A percentile compares a stretch with the other conserved stretches of the same genome.
phyloP scores from a whole-genome alignment of 2,113 vertebrate species.

The Manacus vitellinus region DNA sequence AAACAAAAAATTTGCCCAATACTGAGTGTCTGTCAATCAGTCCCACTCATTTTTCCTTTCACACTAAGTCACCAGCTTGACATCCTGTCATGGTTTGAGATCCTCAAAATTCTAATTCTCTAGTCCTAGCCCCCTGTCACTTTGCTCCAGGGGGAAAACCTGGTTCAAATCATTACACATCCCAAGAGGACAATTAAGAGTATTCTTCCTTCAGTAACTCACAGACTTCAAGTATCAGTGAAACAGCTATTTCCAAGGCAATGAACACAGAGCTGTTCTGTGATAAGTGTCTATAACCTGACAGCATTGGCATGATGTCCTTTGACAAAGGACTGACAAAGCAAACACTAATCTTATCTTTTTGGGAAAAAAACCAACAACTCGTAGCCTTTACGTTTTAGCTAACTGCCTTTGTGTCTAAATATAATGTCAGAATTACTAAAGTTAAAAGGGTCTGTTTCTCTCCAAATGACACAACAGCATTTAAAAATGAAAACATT shows the following conservation, averaged over 20 bases:
- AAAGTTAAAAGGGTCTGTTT: not conserved
- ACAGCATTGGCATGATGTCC: not conserved
- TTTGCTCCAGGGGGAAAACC: no score
- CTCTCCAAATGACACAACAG: not conserved
- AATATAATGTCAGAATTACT: not conserved
- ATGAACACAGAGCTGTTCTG: not conserved
- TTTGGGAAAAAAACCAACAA: not conserved
- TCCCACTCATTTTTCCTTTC: not conserved
- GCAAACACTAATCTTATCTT: not conserved
- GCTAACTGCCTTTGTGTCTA: not conserved
- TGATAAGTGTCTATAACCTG: not conserved
- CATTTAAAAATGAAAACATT: not conserved
- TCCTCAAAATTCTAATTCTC: no score
- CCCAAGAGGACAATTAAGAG: not conserved
- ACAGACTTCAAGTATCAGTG: not conserved
- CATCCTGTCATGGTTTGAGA: not conserved
- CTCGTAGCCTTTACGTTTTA: not conserved
- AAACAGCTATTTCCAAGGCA: not conserved
- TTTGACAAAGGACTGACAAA: not conserved
- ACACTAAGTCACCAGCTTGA: not conserved
- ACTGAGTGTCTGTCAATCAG: not conserved
- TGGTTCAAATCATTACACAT: no score
- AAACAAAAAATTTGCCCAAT: not conserved
- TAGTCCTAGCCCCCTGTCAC: no score
- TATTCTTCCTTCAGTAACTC: not conserved